Evolutionary conservation across 2,888 invertebrate species (phyloP), one percentile per base, ranked within the genome.

Genomic region (Punctoribates punctum): DNA sequence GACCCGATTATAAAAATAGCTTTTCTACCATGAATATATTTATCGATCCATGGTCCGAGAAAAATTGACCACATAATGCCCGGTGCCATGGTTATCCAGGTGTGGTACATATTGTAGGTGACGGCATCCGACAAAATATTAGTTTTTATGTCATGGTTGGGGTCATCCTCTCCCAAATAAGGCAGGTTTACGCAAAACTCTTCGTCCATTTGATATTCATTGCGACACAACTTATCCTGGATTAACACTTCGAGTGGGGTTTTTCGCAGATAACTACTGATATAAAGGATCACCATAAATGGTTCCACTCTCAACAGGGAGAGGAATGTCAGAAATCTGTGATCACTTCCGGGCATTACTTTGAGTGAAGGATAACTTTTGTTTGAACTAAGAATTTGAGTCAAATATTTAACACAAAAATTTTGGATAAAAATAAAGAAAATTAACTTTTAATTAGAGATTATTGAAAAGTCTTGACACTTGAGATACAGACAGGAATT

Each of bases 51-150:
- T 3, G 67, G 20, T 1, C 67, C 67, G 2, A 67, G 20, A 67
- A 67, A 67, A 38, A 67, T n/a, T 8, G 67, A 67, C 67, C 67
- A 67, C 17, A 38, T n/a, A 20, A 67, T 67, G 34, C 38, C 67
- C 20, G 67, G 67, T 9, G 38, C n/a, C 20, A 42, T 38, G 34
- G 67, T 67, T 8, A 67, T 67, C 42, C 34, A 67, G 9, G 42
- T 67, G 67, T 67, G 67, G n/a, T 67, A 67, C 67, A 67, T 67
- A 25, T 67, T 67, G 20, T 67, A 67, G 6, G 25, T 34, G 20
- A 67, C 67, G n/a, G 67, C 67, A 67, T 67, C 67, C 2, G 38
- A 34, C 11, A 67, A 42, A 11, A 67, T 67, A 15, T 11, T 6
- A 38, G 42, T 38, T 25, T 67, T 67, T 1, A 38, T 38, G 3